Conservation (phyloP, 2,113 vertebrate genomes). For the Silurus meridionalis region DNA sequence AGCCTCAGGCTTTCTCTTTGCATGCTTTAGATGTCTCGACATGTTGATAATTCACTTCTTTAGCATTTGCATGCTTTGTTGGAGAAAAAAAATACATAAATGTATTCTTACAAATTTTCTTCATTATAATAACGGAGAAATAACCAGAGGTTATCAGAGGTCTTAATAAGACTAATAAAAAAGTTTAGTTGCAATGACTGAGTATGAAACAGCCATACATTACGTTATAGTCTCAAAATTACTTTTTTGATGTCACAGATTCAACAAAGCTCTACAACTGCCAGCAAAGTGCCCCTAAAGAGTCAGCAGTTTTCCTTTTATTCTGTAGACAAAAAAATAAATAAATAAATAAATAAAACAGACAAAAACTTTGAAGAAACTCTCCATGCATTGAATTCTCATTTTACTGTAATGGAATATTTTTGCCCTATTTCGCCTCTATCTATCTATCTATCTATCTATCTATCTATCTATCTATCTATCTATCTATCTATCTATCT, state of each 20-base stretch:
- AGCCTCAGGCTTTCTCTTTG: background rate
- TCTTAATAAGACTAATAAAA: background rate
- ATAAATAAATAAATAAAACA: too few species aligned
- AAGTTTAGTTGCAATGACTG: background rate
- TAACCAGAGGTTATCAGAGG: background rate
- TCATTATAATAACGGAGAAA: background rate
- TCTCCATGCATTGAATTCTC: too few species aligned
- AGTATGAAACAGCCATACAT: background rate
- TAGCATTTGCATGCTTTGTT: background rate
- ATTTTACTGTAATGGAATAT: too few species aligned
- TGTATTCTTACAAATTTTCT: background rate
- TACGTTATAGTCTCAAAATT: background rate
- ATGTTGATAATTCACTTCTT: background rate
- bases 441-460: too few species aligned
- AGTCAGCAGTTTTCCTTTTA: too few species aligned
- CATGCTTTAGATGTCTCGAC: slow-evolving; percentile 12
- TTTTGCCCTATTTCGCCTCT: too few species aligned
- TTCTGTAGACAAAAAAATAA: too few species aligned
- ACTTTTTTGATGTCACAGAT: background rate
- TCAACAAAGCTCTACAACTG: background rate
- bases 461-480: too few species aligned
- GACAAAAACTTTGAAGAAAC: too few species aligned
- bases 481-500: too few species aligned
- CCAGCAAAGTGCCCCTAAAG: background rate
- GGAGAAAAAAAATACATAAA: background rate